phyloP scores from a whole-genome alignment of 2,888 invertebrate species.

The Cheilosia vulpina region DNA sequence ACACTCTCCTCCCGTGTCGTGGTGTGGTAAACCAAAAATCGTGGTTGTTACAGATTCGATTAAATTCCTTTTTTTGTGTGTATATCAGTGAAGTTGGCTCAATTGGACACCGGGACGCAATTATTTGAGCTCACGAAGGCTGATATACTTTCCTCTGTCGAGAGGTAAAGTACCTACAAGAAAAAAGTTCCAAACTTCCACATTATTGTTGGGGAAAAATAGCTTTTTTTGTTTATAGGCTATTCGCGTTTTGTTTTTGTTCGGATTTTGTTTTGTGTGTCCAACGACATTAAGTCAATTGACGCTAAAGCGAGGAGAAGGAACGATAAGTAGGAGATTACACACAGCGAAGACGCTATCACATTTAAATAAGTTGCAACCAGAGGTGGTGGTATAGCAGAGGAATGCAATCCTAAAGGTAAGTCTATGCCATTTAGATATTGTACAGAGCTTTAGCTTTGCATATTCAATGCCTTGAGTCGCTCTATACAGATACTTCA shows the following conservation, averaged over 20 bases:
- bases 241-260: conserved; percentile 38
- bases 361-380: conserved; percentile 61
- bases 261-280: conserved; percentile 52
- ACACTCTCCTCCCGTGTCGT: conserved; percentile 41
- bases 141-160: conserved; percentile 50
- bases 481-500: conserved; percentile 7
- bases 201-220: conserved; percentile 10
- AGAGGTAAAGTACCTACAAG: conserved; percentile 23
- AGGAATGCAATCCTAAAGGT: conserved; percentile 72
- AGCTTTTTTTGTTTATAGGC: conserved; percentile 23
- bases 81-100: conserved; percentile 42
- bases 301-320: conserved; percentile 49
- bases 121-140: conserved; percentile 54
- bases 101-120: conserved; percentile 62
- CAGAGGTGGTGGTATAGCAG: conserved; percentile 44
- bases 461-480: conserved; percentile 31
- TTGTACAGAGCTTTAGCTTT: conserved; percentile 27
- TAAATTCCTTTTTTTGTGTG: conserved; percentile 57
- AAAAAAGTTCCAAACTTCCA: background rate
- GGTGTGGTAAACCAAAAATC: conserved; percentile 55
- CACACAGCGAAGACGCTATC: conserved; percentile 62
- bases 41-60: conserved; percentile 70
- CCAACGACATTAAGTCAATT: conserved; percentile 62
- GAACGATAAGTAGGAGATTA: conserved; percentile 39
- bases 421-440: conserved; percentile 66